These are phyloP conservation scores for Eristalis pertinax DNA, from an alignment of 2,888 invertebrate species.

Conservation along the genomic window DNA sequence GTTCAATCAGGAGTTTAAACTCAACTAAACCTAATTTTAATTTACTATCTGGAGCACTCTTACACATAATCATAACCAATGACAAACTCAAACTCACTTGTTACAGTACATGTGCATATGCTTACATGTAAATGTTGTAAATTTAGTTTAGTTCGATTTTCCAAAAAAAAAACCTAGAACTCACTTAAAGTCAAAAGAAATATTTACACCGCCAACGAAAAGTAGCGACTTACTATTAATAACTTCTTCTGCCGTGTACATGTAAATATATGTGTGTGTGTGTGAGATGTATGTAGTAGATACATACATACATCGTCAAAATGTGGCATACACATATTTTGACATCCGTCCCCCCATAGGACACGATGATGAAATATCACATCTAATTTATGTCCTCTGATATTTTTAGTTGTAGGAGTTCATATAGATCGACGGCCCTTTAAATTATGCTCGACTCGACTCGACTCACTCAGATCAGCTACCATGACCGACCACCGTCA, in stretches of 20 bases:
- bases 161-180: slow-evolving; percentile 25
- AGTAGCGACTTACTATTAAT: slow-evolving; percentile 64
- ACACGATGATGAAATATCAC: slow-evolving; percentile 69
- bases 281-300: neutral
- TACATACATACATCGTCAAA: too few species aligned
- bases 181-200: slow-evolving; percentile 46
- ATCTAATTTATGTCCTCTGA: slow-evolving; percentile 66
- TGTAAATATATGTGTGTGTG: neutral
- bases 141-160: slow-evolving; percentile 22
- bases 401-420: slow-evolving; percentile 69
- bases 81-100: neutral
- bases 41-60: neutral
- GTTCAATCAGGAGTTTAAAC: too few species aligned
- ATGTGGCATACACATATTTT: slow-evolving; percentile 63
- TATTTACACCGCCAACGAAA: slow-evolving; percentile 58
- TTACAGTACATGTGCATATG: neutral
- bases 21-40: neutral
- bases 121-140: neutral
- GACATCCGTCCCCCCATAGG: slow-evolving; percentile 68
- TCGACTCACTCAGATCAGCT: neutral
- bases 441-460: slow-evolving; percentile 43
- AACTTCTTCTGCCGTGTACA: slow-evolving; percentile 30
- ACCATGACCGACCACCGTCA: slow-evolving; percentile 14
- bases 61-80: neutral
- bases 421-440: slow-evolving; percentile 65